A percentile compares a stretch with the other conserved stretches of the same genome.
phyloP scores from a whole-genome alignment of 2,888 invertebrate genomes.

The Noctua comes region DNA sequence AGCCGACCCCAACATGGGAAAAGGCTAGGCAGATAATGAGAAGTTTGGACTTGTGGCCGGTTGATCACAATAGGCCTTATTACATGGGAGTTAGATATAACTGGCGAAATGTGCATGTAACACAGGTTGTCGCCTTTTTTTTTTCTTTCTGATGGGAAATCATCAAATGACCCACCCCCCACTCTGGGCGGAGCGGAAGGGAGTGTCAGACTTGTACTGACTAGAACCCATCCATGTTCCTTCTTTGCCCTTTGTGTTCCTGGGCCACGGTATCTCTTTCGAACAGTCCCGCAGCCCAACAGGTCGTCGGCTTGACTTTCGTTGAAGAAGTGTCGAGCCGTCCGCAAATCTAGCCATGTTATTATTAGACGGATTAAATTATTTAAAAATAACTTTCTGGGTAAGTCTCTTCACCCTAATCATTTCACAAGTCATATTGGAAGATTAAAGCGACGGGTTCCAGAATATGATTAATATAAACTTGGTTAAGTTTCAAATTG shows the following conservation, averaged over 20 bases:
- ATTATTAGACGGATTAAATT: background rate
- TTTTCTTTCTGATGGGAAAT: no score
- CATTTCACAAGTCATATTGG: conserved; percentile 37
- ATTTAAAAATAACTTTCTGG: background rate
- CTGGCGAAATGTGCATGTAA: background rate
- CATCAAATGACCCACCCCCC: no score
- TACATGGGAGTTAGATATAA: background rate
- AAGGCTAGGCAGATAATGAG: no score
- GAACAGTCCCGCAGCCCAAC: no score
- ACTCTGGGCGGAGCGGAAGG: no score
- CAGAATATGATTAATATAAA: conserved; percentile 47
- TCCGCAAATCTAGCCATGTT: background rate
- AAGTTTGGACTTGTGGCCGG: background rate
- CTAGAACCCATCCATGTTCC: no score
- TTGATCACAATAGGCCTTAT: background rate
- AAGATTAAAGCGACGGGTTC: conserved; percentile 28
- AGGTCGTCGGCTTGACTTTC: background rate
- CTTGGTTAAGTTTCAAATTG: conserved; percentile 46
- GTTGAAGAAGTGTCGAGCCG: background rate
- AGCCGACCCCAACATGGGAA: no score
- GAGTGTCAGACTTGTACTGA: no score
- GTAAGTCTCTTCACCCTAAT: conserved; percentile 10
- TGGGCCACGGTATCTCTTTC: no score
- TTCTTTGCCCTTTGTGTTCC: no score
- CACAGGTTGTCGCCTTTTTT: no score